Evolutionary conservation across 2,888 invertebrate genomes (phyloP), one percentile per base, ranked within the genome.

Genomic region (Notodonta dromedarius): DNA sequence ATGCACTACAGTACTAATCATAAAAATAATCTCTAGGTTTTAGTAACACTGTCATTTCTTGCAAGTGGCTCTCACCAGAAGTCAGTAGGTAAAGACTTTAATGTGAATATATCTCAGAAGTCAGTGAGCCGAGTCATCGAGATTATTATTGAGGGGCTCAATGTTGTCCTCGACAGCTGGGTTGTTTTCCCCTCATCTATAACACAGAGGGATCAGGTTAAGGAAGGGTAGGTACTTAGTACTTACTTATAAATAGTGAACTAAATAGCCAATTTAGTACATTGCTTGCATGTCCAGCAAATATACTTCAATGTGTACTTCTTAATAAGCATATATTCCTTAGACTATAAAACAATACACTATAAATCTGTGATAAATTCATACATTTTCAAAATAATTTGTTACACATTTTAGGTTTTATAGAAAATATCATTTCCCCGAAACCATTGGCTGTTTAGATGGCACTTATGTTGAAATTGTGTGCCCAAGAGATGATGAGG

Each of bases 401-500:
- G 7, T 39, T 9, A 39, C 46, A 12, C 51, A 24, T 78, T 77
- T 39, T 69, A 87, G 87, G 42, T 87, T 87, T 70, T 86, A 85
- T 52, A 84, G 84, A 66, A 87, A 86, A 65, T 88, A 85, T 65
- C 81, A 87, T 69, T 88, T 87, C 59, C 87, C 87, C 61, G 87
- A 86, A 73, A 85, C 86, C 7, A 85, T 86, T 66, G 87, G 87
- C 32, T 85, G 87, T 57, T 62, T 87, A 55, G 82, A 85, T 77
- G 85, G 86, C 1, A 86, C 84, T 48, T 83, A 78, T 72, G 76
- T 87, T 32, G 87, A 87, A 63, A 86, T 87, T 70, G 83, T 87
- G 39, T 87, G 85, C 58, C 87, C 87, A 57, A 79, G 85, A 67
- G 85, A 87, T 78, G 87, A 87, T 70, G 85, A 87, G 62, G 87